Base-by-base conservation (phyloP, 2,888 invertebrate species). In the Ryuthela nishihirai region DNA sequence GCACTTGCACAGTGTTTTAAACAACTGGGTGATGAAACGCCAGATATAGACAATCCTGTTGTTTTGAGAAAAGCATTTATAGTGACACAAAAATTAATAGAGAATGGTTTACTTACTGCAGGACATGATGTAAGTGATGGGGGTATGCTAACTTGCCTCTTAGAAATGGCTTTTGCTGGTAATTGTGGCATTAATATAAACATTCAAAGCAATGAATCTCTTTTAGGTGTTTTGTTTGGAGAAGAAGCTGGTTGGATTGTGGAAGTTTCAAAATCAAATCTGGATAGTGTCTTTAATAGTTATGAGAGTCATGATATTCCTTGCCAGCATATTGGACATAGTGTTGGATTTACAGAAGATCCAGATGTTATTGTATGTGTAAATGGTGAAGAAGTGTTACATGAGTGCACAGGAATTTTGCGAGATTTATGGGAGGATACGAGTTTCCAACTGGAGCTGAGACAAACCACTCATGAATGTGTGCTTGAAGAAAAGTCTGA, bases 61-160 rank as follows among this genome's bases (percentile, higher is more conserved):
- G 71, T 80, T 25, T 78, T 99, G 12, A 82, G 81, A 52, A 79
- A 81, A 45, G 84, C 89, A 0, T 99, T 99, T 72, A 81, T 82
- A 55, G 81, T 83, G 3, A 92, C 90, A 0, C 98, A 99, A 74
- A 77, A 81, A 64, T 77, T 95, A n/a, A 80, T 95, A 38, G 80
- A 81, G 76, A 84, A 84, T 66, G 80, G 80, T 3, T 82, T 82
- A 71, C 74, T 91, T 9, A 72, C 85, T 29, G 81, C 95, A 4
- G 95, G 97, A 0, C 98, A 99, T 73, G 98, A 99, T 74, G 81
- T 98, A 4, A 97, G 95, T 72, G 98, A 98, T 77, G 98, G 99
- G 20, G 98, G 99, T 25, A 78, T 98, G 26, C 79, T 98, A 36
- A 88, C 88, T 0, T 88, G 91, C 67, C 74, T 91, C 0, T 72